These are phyloP conservation scores for Batillaria attramentaria DNA, from an alignment of 1,140 invertebrate genomes.

Conservation along the genomic window DNA sequence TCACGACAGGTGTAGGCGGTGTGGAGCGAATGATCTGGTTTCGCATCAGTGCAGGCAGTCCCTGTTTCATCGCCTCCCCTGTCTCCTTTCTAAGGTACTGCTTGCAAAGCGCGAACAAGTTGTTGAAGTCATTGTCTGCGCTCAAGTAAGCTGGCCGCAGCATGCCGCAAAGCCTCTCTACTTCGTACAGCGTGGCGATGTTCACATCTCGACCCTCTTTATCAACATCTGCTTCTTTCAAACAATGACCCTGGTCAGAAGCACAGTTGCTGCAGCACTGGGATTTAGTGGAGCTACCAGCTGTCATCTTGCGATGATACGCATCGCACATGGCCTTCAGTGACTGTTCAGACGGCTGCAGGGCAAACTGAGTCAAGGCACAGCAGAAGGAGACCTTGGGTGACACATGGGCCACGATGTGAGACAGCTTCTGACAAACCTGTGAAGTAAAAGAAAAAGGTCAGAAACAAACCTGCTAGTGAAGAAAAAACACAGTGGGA, in stretches of 20 bases:
- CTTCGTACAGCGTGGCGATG: conserved; percentile 59
- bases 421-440: conserved; percentile 54
- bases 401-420: conserved; percentile 48
- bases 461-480: no score
- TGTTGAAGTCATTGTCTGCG: conserved; percentile 46
- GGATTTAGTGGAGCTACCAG: not conserved
- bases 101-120: conserved; percentile 49
- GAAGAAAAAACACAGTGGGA: no score
- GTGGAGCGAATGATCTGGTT: no score
- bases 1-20: no score
- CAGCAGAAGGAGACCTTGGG: conserved; percentile 49
- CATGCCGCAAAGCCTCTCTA: conserved; percentile 59
- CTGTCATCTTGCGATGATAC: conserved; percentile 14
- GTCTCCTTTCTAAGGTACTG: conserved; percentile 51
- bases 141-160: conserved; percentile 56
- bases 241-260: conserved; percentile 25
- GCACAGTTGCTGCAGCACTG: conserved; percentile 49
- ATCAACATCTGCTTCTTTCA: conserved; percentile 31
- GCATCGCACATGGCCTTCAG: conserved; percentile 42
- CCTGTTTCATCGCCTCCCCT: not conserved
- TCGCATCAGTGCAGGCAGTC: not conserved
- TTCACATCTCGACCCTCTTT: conserved; percentile 46
- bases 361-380: conserved; percentile 57
- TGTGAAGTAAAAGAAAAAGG: not conserved
- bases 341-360: conserved; percentile 50